Conservation (phyloP, 2,888 invertebrate genomes). For the Zygaena filipendulae region DNA sequence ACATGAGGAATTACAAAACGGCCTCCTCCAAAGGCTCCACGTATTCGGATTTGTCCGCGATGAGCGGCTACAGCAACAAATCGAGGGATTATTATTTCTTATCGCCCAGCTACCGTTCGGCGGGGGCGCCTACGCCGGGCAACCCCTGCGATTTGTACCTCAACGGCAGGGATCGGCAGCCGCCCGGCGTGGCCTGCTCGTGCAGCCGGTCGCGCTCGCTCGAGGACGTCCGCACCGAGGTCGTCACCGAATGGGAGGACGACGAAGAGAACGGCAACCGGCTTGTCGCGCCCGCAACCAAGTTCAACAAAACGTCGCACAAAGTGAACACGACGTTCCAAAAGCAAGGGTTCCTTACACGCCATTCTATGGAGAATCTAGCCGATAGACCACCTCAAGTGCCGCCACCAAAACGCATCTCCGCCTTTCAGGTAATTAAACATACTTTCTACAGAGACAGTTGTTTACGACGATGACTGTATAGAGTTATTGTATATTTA, state of each 20-base stretch:
- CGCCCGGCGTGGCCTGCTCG: slow-evolving; percentile 61
- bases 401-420: slow-evolving; percentile 60
- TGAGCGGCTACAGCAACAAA: slow-evolving; percentile 61
- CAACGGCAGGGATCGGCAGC: slow-evolving; percentile 46
- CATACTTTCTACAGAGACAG: slow-evolving; percentile 40
- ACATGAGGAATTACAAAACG: slow-evolving; percentile 56
- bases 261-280: slow-evolving; percentile 73
- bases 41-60: slow-evolving; percentile 60
- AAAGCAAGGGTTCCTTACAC: slow-evolving; percentile 61
- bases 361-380: slow-evolving; percentile 79
- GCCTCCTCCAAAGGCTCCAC: slow-evolving; percentile 52
- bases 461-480: no score
- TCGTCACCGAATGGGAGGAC: slow-evolving; percentile 73
- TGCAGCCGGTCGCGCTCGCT: slow-evolving; percentile 76
- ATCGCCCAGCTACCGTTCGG: slow-evolving; percentile 75
- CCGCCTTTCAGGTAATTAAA: slow-evolving; percentile 65
- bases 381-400: slow-evolving; percentile 64
- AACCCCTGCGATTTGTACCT: slow-evolving; percentile 40
- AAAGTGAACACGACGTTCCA: slow-evolving; percentile 42
- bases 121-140: slow-evolving; percentile 68
- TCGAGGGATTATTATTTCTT: slow-evolving; percentile 70
- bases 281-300: slow-evolving; percentile 58
- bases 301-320: slow-evolving; percentile 52
- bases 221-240: slow-evolving; percentile 77
- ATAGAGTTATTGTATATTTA: slow-evolving; percentile 21